These are phyloP conservation scores for Eurystomus gularis DNA, from an alignment of 2,113 vertebrate genomes.

Conservation along the genomic window DNA sequence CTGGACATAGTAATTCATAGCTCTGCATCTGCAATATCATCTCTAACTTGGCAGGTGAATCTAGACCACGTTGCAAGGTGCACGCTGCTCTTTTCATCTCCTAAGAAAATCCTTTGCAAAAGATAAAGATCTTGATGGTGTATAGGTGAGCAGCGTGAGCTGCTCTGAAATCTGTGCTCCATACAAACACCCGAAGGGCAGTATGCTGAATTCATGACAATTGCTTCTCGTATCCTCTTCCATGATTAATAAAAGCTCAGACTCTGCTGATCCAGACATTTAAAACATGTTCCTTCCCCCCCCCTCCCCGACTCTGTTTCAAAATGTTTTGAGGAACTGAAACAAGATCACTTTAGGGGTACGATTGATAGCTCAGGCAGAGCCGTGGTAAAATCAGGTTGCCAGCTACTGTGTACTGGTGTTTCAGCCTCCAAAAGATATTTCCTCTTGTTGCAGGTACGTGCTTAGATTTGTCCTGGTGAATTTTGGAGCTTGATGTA, in stretches of 20 bases:
- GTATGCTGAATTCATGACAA: neutral
- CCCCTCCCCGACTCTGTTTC: neutral
- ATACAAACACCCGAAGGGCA: neutral
- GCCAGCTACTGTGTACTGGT: neutral
- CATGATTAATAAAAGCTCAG: neutral
- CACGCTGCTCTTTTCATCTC: neutral
- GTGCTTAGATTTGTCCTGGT: neutral
- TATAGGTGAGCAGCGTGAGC: neutral
- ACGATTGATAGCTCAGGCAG: neutral
- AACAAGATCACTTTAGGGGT: neutral
- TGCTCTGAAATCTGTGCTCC: neutral
- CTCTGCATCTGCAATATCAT: neutral
- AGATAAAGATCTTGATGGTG: neutral
- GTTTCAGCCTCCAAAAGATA: neutral
- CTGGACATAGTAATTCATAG: neutral
- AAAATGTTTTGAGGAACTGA: neutral
- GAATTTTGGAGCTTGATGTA: neutral
- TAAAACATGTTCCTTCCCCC: neutral
- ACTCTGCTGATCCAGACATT: neutral
- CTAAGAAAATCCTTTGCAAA: neutral
- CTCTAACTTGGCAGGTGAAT: neutral
- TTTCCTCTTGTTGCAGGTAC: neutral
- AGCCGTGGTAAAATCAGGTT: neutral
- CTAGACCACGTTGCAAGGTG: neutral
- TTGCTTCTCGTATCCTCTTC: neutral